Evolutionary conservation across 2,888 invertebrate species (phyloP).

Genomic region (Polymixis flavicincta): DNA sequence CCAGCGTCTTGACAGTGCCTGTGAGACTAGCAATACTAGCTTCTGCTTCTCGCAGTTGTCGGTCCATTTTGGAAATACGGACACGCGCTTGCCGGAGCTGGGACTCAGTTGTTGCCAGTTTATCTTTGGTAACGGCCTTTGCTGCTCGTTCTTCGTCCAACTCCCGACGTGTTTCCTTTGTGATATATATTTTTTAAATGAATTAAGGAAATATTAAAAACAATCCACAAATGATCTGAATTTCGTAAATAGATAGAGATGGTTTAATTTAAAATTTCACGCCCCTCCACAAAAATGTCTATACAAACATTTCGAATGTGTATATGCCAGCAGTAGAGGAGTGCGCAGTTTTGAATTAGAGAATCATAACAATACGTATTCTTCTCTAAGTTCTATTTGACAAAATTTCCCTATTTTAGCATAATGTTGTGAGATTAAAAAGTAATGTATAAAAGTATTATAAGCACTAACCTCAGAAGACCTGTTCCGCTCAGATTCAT

Average conservation of each 20-base stretch:
- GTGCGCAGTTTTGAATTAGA: no score
- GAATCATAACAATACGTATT: background rate
- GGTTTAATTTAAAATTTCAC: no score
- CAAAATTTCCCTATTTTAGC: background rate
- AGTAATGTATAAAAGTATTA: background rate
- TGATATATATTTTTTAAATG: background rate
- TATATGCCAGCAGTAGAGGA: no score
- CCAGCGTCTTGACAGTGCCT: constrained; percentile 83
- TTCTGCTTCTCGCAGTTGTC: constrained; percentile 85
- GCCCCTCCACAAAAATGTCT: no score
- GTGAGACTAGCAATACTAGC: constrained; percentile 85
- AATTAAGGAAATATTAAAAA: background rate
- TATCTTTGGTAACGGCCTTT: constrained; percentile 78
- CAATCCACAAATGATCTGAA: background rate
- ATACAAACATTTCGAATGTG: no score
- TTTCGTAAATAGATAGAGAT: background rate
- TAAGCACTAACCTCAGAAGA: constrained; percentile 73
- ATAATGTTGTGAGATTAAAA: background rate
- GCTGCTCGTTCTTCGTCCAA: constrained; percentile 81
- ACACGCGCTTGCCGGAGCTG: constrained; percentile 82
- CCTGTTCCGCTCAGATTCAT: constrained; percentile 73
- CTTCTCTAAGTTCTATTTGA: background rate
- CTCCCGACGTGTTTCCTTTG: constrained; percentile 77
- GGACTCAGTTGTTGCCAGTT: constrained; percentile 78
- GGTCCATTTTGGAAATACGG: constrained; percentile 85